Evolutionary conservation across 2,888 invertebrate genomes (phyloP).

Genomic region (Icerya purchasi): DNA sequence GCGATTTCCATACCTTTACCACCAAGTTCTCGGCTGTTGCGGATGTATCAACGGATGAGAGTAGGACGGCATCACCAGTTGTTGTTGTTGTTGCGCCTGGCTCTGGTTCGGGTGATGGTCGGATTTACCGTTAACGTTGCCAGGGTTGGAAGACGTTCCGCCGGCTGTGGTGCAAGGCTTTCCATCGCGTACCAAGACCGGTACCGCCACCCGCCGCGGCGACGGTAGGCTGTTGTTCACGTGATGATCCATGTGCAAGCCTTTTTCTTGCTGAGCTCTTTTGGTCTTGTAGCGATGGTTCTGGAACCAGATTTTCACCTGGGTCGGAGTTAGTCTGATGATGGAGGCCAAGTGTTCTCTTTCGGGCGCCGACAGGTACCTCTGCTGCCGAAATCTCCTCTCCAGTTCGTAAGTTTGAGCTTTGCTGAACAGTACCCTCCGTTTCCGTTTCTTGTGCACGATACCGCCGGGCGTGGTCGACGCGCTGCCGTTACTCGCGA

Average conservation of each 20-base stretch:
- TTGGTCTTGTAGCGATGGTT: slow-evolving; percentile 98
- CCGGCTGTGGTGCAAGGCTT: slow-evolving; percentile 49
- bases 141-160: slow-evolving; percentile 42
- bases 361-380: slow-evolving; percentile 93
- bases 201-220: slow-evolving; percentile 79
- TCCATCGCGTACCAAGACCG: slow-evolving; percentile 81
- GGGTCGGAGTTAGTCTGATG: slow-evolving; percentile 88
- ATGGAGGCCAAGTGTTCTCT: slow-evolving; percentile 87
- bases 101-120: background rate
- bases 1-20: too few species aligned
- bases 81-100: slow-evolving; percentile 13
- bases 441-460: slow-evolving; percentile 70
- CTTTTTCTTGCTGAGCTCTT: slow-evolving; percentile 86
- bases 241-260: slow-evolving; percentile 19
- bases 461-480: background rate
- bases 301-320: slow-evolving; percentile 96
- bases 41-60: slow-evolving; percentile 28
- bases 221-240: slow-evolving; percentile 41
- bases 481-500: background rate
- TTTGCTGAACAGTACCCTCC: slow-evolving; percentile 85
- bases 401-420: slow-evolving; percentile 93
- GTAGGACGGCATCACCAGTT: slow-evolving; percentile 22
- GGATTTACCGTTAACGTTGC: slow-evolving; percentile 17
- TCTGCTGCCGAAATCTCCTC: slow-evolving; percentile 79
- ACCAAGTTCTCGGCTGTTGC: slow-evolving; percentile 26